Evolutionary conservation across 2,797 vertebrate species (phyloP).

Genomic region (Lutjanus argentimaculatus): DNA sequence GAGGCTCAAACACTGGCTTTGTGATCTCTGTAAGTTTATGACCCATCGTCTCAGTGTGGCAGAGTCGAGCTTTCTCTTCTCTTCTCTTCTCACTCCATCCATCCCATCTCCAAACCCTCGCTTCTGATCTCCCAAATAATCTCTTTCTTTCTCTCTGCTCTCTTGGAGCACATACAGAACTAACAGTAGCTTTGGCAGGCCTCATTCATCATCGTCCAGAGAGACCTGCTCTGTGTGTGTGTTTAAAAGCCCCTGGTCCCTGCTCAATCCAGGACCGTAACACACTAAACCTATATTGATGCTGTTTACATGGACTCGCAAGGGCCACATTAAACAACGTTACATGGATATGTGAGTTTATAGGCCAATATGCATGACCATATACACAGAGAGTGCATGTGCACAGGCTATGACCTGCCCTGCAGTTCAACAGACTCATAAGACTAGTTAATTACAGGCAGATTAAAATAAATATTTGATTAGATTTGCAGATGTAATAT

Average conservation of each 20-base stretch:
- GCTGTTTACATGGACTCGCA: constrained; percentile 34
- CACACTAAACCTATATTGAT: constrained; percentile 25
- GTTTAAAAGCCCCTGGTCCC: constrained; percentile 5
- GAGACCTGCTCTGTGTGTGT: constrained; percentile 8
- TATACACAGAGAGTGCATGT: neutral
- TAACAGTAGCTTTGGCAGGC: constrained; percentile 48
- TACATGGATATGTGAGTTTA: constrained; percentile 30
- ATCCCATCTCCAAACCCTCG: neutral
- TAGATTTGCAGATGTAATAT: constrained; percentile 41
- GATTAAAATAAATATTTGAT: constrained; percentile 56
- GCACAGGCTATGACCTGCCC: neutral
- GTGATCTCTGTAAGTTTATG: constrained; percentile 46
- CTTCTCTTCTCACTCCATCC: neutral
- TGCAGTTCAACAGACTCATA: neutral
- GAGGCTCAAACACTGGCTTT: constrained; percentile 48
- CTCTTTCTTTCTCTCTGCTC: constrained; percentile 15
- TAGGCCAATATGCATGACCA: constrained; percentile 3
- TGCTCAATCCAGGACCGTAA: neutral
- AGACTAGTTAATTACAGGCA: constrained; percentile 20
- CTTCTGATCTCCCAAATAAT: constrained; percentile 26
- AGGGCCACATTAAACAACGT: constrained; percentile 41
- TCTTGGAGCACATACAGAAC: constrained; percentile 46
- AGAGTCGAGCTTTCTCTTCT: constrained; percentile 1
- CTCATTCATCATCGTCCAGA: constrained; percentile 48
- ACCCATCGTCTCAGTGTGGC: neutral